A percentile compares a stretch with the other conserved stretches of the same genome.
Evolutionary conservation across 2,888 invertebrate genomes (phyloP).

Genomic region (Aphodius granarius): DNA sequence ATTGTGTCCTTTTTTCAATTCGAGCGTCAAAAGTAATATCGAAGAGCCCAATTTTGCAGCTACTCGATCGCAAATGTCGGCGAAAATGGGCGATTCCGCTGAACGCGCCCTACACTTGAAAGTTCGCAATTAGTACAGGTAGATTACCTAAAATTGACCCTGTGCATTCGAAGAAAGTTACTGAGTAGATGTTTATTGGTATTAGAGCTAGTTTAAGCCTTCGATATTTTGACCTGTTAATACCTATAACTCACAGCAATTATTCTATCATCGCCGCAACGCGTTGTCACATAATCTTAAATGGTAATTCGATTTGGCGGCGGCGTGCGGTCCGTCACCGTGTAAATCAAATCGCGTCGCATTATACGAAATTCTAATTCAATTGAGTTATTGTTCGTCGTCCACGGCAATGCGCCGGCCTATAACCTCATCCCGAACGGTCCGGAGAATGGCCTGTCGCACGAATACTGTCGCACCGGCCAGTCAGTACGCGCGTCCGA

Average conservation of each 20-base stretch:
- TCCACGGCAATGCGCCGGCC: not conserved
- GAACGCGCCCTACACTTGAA: no score
- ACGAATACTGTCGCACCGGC: slow-evolving; percentile 6
- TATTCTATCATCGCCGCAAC: not conserved
- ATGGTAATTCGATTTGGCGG: not conserved
- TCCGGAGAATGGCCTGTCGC: not conserved
- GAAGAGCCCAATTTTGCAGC: no score
- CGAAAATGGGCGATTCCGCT: no score
- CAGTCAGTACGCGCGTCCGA: not conserved
- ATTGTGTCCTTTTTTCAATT: no score
- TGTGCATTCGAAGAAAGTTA: no score
- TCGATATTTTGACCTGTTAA: no score
- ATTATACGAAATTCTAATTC: not conserved
- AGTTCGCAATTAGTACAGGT: no score
- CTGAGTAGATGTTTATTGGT: no score
- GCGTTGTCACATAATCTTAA: not conserved
- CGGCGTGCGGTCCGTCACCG: not conserved
- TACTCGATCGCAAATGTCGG: no score
- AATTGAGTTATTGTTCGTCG: not conserved
- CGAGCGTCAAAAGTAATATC: no score
- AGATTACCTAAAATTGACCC: no score
- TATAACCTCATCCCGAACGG: not conserved
- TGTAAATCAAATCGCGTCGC: not conserved
- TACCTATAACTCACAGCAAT: not conserved
- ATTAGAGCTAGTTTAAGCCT: no score